These are phyloP conservation scores for Trigoniulus corallinus DNA, from an alignment of 1,140 invertebrate species.

Conservation along the genomic window DNA sequence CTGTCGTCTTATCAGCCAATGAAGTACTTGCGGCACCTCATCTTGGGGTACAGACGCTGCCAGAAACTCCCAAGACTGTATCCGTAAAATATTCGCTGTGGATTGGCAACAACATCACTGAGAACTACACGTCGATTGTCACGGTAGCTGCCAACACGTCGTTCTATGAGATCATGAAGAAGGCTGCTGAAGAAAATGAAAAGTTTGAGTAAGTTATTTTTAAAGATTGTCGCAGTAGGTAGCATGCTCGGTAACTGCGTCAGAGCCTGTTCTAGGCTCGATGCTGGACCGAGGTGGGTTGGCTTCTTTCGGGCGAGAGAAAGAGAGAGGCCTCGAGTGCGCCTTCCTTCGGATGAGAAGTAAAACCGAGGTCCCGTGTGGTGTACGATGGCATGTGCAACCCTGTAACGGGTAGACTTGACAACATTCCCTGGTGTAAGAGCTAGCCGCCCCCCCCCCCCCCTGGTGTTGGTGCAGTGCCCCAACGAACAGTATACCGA, in stretches of 20 bases:
- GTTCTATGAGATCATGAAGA: constrained; percentile 68
- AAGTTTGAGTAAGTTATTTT: constrained; percentile 20
- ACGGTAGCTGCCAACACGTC: constrained; percentile 51
- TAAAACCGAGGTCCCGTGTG: too few species aligned
- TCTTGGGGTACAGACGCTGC: background rate
- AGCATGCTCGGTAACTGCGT: too few species aligned
- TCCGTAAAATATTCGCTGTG: constrained; percentile 2
- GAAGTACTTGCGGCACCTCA: background rate
- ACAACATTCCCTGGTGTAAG: background rate
- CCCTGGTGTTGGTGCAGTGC: too few species aligned
- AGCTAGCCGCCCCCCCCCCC: background rate
- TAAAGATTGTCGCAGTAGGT: constrained; percentile 10
- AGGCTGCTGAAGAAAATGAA: constrained; percentile 53
- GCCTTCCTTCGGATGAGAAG: too few species aligned
- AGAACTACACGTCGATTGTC: constrained; percentile 48
- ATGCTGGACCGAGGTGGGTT: too few species aligned
- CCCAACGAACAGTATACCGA: too few species aligned
- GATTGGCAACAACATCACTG: constrained; percentile 28
- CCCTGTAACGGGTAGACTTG: background rate
- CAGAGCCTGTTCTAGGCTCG: too few species aligned
- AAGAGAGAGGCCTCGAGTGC: too few species aligned
- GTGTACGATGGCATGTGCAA: too few species aligned
- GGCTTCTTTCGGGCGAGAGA: too few species aligned
- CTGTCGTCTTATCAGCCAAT: background rate
- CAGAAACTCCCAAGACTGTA: background rate